Conservation (phyloP, 2,797 vertebrate species). For the Megaceryle alcyon region DNA sequence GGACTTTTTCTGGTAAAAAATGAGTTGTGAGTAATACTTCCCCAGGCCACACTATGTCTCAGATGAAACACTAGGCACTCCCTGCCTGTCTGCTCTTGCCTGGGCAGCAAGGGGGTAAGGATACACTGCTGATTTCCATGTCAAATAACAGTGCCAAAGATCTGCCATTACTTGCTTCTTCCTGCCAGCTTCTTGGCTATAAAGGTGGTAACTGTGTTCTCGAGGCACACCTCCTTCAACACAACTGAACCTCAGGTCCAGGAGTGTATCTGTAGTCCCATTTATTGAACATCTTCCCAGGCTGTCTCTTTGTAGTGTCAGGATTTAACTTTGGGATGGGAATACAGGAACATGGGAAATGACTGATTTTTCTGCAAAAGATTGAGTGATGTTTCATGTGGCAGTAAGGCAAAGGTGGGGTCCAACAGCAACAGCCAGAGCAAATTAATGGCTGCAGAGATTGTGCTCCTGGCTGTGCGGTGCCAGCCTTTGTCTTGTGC, state of each 20-base stretch:
- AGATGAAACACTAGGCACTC: neutral
- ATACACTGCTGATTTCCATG: neutral
- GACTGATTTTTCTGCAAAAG: neutral
- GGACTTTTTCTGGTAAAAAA: neutral
- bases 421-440: neutral
- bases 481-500: neutral
- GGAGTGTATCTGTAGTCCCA: neutral
- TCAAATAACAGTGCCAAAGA: neutral
- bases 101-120: neutral
- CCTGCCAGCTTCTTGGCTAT: neutral
- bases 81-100: neutral
- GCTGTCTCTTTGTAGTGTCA: rapidly evolving
- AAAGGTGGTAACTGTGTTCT: neutral
- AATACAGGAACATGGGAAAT: neutral
- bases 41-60: neutral
- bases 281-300: neutral
- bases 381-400: neutral
- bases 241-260: neutral
- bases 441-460: neutral
- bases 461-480: neutral
- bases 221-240: rapidly evolving
- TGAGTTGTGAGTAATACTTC: neutral
- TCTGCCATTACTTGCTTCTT: neutral
- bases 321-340: neutral
- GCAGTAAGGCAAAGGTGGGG: neutral